Percentiles rank a stretch among this genome's conserved stretches.
Conservation (phyloP, 2,888 invertebrate species). For the Hyposoter didymator region DNA sequence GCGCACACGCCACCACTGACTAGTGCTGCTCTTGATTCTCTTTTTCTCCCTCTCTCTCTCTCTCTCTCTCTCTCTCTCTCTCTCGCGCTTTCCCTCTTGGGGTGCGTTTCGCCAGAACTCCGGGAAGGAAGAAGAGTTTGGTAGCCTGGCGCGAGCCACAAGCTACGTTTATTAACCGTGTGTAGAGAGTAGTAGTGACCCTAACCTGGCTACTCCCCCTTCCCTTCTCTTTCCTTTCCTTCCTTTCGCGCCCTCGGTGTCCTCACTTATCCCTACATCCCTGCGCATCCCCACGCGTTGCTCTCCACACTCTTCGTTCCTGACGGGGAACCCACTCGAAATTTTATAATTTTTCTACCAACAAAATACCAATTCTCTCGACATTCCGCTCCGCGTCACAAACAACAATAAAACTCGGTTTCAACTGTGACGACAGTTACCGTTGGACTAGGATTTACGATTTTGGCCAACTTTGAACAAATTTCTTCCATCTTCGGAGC, state of each 20-base stretch:
- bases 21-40: slow-evolving; percentile 40
- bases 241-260: slow-evolving; percentile 24
- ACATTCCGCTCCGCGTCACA: neutral
- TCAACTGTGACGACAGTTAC: neutral
- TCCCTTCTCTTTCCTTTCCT: neutral
- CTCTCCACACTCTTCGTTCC: slow-evolving; percentile 6
- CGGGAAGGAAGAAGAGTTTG: slow-evolving; percentile 60
- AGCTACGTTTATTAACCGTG: slow-evolving; percentile 58
- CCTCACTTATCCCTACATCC: slow-evolving; percentile 16
- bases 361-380: neutral
- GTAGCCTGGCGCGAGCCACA: slow-evolving; percentile 65
- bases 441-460: neutral
- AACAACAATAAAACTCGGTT: neutral
- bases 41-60: neutral
- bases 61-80: neutral
- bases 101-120: slow-evolving; percentile 60
- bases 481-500: neutral
- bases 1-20: slow-evolving; percentile 68
- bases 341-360: neutral
- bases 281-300: neutral
- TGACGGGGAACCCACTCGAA: neutral
- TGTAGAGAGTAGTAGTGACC: slow-evolving; percentile 49
- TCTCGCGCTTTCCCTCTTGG: slow-evolving; percentile 1
- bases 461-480: neutral
- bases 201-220: slow-evolving; percentile 36